Evolutionary conservation across 64 coral and sea anemone species (phyloP), one percentile per base, ranked within the genome.

Genomic region (Orbicella faveolata): DNA sequence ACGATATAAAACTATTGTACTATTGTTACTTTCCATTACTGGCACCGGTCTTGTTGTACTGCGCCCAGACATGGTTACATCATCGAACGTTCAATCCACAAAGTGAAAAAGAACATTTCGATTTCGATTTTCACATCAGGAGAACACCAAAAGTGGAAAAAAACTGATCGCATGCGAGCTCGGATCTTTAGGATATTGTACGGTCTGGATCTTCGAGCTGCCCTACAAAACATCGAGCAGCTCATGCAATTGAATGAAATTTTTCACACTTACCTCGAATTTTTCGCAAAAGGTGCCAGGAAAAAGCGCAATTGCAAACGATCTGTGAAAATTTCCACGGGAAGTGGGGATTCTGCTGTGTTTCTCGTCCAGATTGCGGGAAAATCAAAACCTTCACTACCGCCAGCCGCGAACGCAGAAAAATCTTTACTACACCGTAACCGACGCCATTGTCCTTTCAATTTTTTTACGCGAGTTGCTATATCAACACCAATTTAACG

Each of bases 381-480:
- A 73, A 68, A 72, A 72, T 52, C 41, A 73, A 21, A 48, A 53
- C 51, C 86, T 20, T 79, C 54, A 63, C 39, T 26, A 61, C 34
- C 36, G 74, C 86, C 34, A 41, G 41, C 62, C 62, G 76, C 34
- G 75, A 54, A 54, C 65, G 48, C 35, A 64, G 75, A 87, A 92
- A 92, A 92, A 59, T 79, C 39, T 77, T 92, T 92, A 92, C 90
- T 92, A 92, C 83, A 41, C 36, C 62, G 33, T 80, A 92, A 92
- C 35, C 83, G 90, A 92, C 90, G 90, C 90, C 90, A 92, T 92
- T 92, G 90, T 81, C 75, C 90, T 92, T 80, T 79, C 66, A 76
- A 77, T 53, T 87, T 92, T 77, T 78, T 87, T 92, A 84, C 75
- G 78, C 84, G 63, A 87, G 90, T 92, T 92, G 90, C 90, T 88